Percentiles rank a stretch among this genome's conserved stretches.
phyloP scores from a whole-genome alignment of 2,797 vertebrate species.

The Cirrhinus mrigala region DNA sequence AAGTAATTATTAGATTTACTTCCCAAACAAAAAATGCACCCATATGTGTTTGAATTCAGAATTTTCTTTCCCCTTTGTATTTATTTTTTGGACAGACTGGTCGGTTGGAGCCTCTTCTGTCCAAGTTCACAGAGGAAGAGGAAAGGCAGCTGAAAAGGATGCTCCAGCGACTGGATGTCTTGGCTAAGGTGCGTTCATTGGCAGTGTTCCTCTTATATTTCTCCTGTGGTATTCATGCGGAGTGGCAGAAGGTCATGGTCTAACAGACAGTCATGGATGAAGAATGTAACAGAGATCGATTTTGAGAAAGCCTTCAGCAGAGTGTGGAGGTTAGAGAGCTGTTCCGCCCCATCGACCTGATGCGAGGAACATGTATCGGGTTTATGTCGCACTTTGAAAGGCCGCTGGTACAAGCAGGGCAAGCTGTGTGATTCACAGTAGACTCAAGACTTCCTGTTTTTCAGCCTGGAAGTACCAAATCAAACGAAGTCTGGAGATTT shows the following conservation, averaged over 20 bases:
- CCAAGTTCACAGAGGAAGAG: slow-evolving; percentile 84
- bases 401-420: slow-evolving; percentile 24
- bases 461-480: slow-evolving; percentile 32
- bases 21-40: background rate
- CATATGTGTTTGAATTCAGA: background rate
- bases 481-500: background rate
- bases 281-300: slow-evolving; percentile 35
- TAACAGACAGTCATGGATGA: slow-evolving; percentile 4
- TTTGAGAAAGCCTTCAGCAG: slow-evolving; percentile 22
- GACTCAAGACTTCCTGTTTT: slow-evolving; percentile 1
- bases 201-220: slow-evolving; percentile 4
- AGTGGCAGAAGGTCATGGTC: slow-evolving; percentile 47
- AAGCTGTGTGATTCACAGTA: slow-evolving; percentile 29
- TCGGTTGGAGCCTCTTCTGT: slow-evolving; percentile 86
- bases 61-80: background rate
- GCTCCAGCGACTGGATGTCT: slow-evolving; percentile 85
- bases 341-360: slow-evolving; percentile 18
- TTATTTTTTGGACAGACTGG: slow-evolving; percentile 75
- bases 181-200: slow-evolving; percentile 81
- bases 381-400: slow-evolving; percentile 41
- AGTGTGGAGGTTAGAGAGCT: slow-evolving; percentile 42
- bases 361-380: slow-evolving; percentile 44
- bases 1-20: background rate
- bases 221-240: background rate
- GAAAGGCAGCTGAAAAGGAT: slow-evolving; percentile 89